Percentiles rank a stretch among this genome's conserved stretches.
Evolutionary conservation across 2,888 invertebrate species (phyloP).

Genomic region (Trachelus stipa): DNA sequence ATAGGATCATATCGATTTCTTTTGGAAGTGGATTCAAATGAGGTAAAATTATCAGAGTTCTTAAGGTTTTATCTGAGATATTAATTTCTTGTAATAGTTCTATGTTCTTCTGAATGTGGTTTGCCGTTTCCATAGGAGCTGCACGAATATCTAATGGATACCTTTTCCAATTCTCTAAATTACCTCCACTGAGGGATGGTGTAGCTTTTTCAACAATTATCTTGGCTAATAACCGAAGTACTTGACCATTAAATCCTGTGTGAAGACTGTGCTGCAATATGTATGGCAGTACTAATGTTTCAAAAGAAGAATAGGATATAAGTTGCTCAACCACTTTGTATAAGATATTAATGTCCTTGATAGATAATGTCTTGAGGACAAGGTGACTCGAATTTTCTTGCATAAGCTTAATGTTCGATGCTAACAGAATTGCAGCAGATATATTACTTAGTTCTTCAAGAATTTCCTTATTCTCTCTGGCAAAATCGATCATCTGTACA

Average conservation of each 20-base stretch:
- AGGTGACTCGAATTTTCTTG: conserved; percentile 82
- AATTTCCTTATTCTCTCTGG: conserved; percentile 33
- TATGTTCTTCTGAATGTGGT: conserved; percentile 42
- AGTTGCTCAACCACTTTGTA: conserved; percentile 77
- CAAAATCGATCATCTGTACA: conserved; percentile 42
- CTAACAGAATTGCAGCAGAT: conserved; percentile 53
- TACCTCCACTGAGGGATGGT: conserved; percentile 72
- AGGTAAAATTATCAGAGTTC: conserved; percentile 52
- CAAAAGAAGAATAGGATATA: conserved; percentile 76
- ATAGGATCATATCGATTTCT: conserved; percentile 38
- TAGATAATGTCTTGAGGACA: conserved; percentile 73
- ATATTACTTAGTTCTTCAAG: conserved; percentile 44
- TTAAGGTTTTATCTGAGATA: conserved; percentile 44
- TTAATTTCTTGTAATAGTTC: conserved; percentile 39
- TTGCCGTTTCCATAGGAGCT: conserved; percentile 49
- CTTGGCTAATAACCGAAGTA: conserved; percentile 74
- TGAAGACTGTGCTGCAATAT: conserved; percentile 73
- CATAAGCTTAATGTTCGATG: conserved; percentile 74
- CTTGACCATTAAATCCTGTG: conserved; percentile 69
- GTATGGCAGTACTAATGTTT: conserved; percentile 77
- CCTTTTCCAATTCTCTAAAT: conserved; percentile 74
- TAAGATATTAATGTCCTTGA: conserved; percentile 71
- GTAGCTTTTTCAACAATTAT: conserved; percentile 78
- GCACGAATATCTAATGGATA: conserved; percentile 71
- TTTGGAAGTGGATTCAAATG: conserved; percentile 47